Evolutionary conservation across 53 echinoderm and acorn worm genomes (phyloP), one percentile per base, ranked within the genome.

Genomic region (Hippasteria phrygiana): DNA sequence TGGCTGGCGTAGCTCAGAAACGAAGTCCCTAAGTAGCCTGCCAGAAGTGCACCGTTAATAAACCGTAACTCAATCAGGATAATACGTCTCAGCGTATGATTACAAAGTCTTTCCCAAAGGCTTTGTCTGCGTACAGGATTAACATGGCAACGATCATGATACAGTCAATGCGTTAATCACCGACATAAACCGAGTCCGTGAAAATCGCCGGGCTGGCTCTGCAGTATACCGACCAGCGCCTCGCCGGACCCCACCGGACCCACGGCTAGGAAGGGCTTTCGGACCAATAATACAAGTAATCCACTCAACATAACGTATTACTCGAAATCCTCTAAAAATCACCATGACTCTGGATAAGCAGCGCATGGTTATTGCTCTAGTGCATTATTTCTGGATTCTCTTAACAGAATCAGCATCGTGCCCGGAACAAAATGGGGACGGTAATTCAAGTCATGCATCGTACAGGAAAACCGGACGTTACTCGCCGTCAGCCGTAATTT

Each of bases 241-340:
- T 20, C 20, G 51, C 51, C 51, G 51, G 59, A 8, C 69, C 69
- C 33, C 37, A 13, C 34, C 33, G 1, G 28, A 16, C 34, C 69
- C 16, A 14, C 69, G 73, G 18, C 4, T 7, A 28, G 80, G 80
- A 62, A 80, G 62, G 62, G 46, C 40, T 38, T 16, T 11, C 43
- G 33, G 13, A 62, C 64, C 64, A 82, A 82, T 82, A n/a, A n/a
- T 82, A 64, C 66, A 82, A 31, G 64, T 65, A 82, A 82, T 65
- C 66, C 82, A 82, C 82, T 82, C 66, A 82, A 43, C 17, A 82
- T 82, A 46, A 82, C 46, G 42, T 38, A 82, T 82, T 62, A 64
- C 64, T 14, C 42, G 29, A 46, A 63, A 82, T 43, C 46, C 63
- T 31, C 38, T 14, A n/a, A 32, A 80, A 65, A 14, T 43, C 11